Evolutionary conservation across 2,113 vertebrate species (phyloP).

Genomic region (Pagrus major): DNA sequence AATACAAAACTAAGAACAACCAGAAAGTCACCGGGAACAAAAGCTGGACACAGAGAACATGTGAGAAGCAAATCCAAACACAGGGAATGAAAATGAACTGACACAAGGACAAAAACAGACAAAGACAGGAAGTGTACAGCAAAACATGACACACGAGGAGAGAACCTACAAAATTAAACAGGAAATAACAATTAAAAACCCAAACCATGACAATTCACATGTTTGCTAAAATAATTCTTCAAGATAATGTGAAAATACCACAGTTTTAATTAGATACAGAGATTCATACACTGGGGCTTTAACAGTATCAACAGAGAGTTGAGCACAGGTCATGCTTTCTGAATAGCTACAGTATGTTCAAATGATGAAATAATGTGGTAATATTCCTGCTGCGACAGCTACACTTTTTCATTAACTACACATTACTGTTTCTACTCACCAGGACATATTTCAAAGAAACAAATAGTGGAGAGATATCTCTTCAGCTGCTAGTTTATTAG

Average conservation of each 20-base stretch:
- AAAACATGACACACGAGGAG: too few relatives aligned
- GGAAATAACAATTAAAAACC: too few relatives aligned
- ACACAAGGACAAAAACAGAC: too few relatives aligned
- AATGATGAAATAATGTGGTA: slow-evolving; percentile 34
- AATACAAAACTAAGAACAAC: too few relatives aligned
- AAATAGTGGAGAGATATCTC: neutral
- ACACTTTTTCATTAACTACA: slow-evolving; percentile 38
- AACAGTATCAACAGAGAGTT: slow-evolving; percentile 14
- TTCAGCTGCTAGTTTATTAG: slow-evolving; percentile 17
- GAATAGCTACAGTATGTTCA: slow-evolving; percentile 13
- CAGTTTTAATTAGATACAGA: neutral
- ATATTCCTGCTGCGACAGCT: slow-evolving; percentile 6
- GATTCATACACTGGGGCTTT: neutral
- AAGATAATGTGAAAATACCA: neutral
- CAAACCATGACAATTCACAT: too few relatives aligned
- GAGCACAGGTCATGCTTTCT: slow-evolving; percentile 23
- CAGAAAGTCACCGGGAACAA: too few relatives aligned
- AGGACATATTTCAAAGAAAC: neutral
- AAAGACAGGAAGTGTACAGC: too few relatives aligned
- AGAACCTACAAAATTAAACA: too few relatives aligned
- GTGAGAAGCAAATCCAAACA: too few relatives aligned
- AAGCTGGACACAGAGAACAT: too few relatives aligned
- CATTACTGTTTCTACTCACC: slow-evolving; percentile 14
- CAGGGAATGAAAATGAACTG: too few relatives aligned
- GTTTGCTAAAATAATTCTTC: too few relatives aligned